Evolutionary conservation across 2,888 invertebrate species (phyloP).

Genomic region (Lathronympha strigana): DNA sequence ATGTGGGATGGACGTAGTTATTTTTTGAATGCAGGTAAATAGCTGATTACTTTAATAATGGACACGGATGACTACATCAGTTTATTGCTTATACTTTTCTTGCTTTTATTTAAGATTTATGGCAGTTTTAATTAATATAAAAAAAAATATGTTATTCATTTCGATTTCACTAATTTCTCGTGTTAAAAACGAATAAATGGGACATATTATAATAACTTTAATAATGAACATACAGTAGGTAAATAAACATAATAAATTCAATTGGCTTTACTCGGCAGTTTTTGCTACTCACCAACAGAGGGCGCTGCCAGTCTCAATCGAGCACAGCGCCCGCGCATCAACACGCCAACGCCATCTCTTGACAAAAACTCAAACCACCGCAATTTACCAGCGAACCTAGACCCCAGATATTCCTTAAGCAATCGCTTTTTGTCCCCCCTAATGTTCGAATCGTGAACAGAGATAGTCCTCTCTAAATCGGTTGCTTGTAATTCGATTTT

Average conservation of each 20-base stretch:
- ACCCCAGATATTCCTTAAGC: constrained; percentile 50
- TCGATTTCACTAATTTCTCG: too few relatives aligned
- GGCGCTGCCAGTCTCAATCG: constrained; percentile 56
- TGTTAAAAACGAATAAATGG: too few relatives aligned
- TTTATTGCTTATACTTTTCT: too few relatives aligned
- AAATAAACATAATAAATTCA: too few relatives aligned
- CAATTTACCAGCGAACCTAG: constrained; percentile 42
- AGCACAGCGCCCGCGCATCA: constrained; percentile 58
- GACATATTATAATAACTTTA: too few relatives aligned
- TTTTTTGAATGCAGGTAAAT: constrained; percentile 9
- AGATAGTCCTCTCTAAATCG: constrained; percentile 49
- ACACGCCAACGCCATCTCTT: constrained; percentile 53
- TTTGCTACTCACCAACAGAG: constrained; percentile 67
- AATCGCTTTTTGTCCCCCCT: constrained; percentile 29
- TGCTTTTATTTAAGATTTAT: too few relatives aligned
- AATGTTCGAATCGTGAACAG: constrained; percentile 33
- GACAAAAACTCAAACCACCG: constrained; percentile 33
- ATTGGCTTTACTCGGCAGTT: neutral
- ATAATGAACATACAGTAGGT: too few relatives aligned
- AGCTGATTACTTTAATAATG: neutral
- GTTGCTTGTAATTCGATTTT: constrained; percentile 72
- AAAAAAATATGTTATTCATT: too few relatives aligned
- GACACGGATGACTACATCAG: neutral
- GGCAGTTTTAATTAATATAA: too few relatives aligned
- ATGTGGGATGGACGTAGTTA: neutral